Conservation (phyloP, 2,888 invertebrate species). For the Chloroclystis v-ata region DNA sequence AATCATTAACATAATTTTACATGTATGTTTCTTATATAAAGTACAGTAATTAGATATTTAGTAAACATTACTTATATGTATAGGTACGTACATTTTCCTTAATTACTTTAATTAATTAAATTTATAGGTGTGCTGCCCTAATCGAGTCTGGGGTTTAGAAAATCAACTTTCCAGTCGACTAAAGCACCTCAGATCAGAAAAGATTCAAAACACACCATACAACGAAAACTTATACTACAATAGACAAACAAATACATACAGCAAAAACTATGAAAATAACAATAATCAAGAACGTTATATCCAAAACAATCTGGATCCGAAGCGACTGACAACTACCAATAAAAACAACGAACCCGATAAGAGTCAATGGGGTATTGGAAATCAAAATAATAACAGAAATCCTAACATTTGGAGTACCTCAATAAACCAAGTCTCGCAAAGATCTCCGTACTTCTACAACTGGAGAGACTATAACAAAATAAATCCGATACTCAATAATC, state of each 20-base stretch:
- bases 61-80: too few species aligned
- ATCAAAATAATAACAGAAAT: slow-evolving; percentile 15
- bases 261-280: background rate
- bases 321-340: slow-evolving; percentile 3
- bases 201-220: background rate
- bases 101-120: background rate
- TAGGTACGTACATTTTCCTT: too few species aligned
- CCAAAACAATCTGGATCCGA: slow-evolving; percentile 7
- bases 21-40: too few species aligned
- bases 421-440: slow-evolving; percentile 1
- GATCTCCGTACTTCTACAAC: slow-evolving; percentile 1
- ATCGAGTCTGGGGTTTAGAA: slow-evolving; percentile 36
- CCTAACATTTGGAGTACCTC: background rate
- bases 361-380: slow-evolving; percentile 16
- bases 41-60: too few species aligned
- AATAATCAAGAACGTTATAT: slow-evolving; percentile 2
- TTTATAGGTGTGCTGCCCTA: slow-evolving; percentile 54
- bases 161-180: slow-evolving; percentile 3
- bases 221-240: background rate
- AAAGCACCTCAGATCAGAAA: slow-evolving; percentile 4
- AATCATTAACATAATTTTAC: too few species aligned
- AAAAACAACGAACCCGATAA: slow-evolving; percentile 17
- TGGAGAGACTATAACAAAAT: background rate
- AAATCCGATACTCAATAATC: background rate
- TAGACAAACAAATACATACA: background rate